phyloP scores from a whole-genome alignment of 2,888 invertebrate species.

The Andrena bicolor region DNA sequence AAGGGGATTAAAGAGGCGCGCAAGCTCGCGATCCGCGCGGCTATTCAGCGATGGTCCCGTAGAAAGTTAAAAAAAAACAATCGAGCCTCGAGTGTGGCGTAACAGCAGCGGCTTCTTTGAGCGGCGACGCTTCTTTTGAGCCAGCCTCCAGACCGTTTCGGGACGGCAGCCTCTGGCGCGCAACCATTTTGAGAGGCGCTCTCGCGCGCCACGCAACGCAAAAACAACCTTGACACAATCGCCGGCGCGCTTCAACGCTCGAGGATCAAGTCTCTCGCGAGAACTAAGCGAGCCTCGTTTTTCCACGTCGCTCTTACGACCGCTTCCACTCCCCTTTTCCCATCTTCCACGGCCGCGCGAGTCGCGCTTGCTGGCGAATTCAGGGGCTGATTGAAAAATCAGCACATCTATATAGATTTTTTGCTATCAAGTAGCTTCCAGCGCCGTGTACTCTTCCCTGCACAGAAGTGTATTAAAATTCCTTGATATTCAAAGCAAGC shows the following conservation, averaged over 20 bases:
- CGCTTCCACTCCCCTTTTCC: not conserved
- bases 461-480: no score
- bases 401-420: no score
- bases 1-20: not conserved
- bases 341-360: not conserved
- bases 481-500: no score
- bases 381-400: not conserved
- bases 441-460: no score
- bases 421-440: no score
- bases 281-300: constrained; percentile 50
- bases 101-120: constrained; percentile 37
- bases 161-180: constrained; percentile 56
- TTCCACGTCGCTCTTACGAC: constrained; percentile 26
- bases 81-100: constrained; percentile 25
- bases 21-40: not conserved
- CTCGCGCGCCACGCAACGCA: constrained; percentile 73
- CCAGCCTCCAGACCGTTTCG: constrained; percentile 55
- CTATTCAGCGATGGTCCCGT: constrained; percentile 19
- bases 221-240: constrained; percentile 80
- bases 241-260: constrained; percentile 50
- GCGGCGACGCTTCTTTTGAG: constrained; percentile 22
- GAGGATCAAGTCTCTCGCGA: constrained; percentile 59
- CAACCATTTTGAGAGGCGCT: constrained; percentile 79
- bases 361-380: not conserved
- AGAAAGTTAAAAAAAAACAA: constrained; percentile 32